These are phyloP conservation scores for Neomonachus schauinslandi DNA, from an alignment of 2,113 vertebrate genomes.

Conservation along the genomic window DNA sequence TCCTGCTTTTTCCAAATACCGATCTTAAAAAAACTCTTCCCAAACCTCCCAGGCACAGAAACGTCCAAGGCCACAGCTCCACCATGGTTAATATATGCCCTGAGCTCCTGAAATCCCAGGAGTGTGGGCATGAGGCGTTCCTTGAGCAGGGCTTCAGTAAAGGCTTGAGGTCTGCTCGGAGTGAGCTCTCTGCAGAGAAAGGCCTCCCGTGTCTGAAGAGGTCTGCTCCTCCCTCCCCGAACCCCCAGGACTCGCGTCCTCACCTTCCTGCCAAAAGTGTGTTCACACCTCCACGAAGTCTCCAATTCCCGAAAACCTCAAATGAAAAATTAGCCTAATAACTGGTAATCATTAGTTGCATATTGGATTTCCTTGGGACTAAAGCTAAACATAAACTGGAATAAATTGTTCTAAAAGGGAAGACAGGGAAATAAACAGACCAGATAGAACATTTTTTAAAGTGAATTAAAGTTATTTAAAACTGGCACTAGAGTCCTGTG, in stretches of 20 bases:
- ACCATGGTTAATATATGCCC: no score
- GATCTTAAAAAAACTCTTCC: not conserved
- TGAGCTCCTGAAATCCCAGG: no score
- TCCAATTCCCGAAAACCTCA: not conserved
- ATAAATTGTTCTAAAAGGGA: not conserved
- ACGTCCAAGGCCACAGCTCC: not conserved
- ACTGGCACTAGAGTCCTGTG: not conserved
- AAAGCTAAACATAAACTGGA: not conserved
- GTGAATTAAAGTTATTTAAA: not conserved
- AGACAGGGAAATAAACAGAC: not conserved
- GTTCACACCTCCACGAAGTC: not conserved
- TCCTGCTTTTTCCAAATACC: not conserved
- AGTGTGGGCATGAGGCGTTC: rapidly evolving
- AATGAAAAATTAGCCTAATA: not conserved
- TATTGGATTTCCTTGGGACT: not conserved
- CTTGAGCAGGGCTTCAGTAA: not conserved
- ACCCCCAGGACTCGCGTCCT: not conserved
- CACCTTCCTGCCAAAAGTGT: rapidly evolving
- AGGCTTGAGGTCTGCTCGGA: not conserved
- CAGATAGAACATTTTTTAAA: not conserved
- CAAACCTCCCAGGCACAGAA: not conserved
- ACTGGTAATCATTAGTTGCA: not conserved
- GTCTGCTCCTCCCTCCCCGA: rapidly evolving
- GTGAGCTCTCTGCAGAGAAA: no score
- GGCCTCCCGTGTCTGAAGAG: rapidly evolving